Percentiles rank a stretch among this genome's conserved stretches.
Conservation (phyloP, 2,888 invertebrate genomes). For the Ochropacha duplaris region DNA sequence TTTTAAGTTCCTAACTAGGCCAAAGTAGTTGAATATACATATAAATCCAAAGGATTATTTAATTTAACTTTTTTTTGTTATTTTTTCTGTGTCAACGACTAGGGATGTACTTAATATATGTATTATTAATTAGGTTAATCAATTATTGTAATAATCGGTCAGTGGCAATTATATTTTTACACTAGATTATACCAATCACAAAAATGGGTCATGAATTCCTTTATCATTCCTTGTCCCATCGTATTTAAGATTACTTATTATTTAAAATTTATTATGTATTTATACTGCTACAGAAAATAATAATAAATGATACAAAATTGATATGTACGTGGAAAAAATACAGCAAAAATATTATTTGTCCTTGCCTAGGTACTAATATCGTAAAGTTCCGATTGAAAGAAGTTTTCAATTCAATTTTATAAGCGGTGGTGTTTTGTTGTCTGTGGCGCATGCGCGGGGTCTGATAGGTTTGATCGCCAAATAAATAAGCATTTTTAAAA, state of each 20-base stretch:
- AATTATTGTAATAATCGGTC: background rate
- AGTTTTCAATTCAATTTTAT: too few species aligned
- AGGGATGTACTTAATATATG: background rate
- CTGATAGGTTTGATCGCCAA: too few species aligned
- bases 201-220: background rate
- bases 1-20: slow-evolving; percentile 40
- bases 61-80: slow-evolving; percentile 25
- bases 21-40: slow-evolving; percentile 29
- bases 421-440: too few species aligned
- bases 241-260: background rate
- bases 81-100: slow-evolving; percentile 32
- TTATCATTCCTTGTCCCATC: background rate
- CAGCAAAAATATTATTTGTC: too few species aligned
- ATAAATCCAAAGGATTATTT: slow-evolving; percentile 27
- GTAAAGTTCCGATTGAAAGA: too few species aligned
- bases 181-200: background rate
- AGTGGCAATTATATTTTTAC: background rate
- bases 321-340: too few species aligned
- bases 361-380: too few species aligned
- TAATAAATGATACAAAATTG: too few species aligned
- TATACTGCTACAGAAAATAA: too few species aligned
- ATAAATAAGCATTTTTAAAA: too few species aligned
- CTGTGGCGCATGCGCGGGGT: too few species aligned
- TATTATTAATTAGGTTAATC: background rate
- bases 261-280: background rate